Evolutionary conservation across 2,797 vertebrate species (phyloP).

Genomic region (Pseudochaenichthys georgianus): DNA sequence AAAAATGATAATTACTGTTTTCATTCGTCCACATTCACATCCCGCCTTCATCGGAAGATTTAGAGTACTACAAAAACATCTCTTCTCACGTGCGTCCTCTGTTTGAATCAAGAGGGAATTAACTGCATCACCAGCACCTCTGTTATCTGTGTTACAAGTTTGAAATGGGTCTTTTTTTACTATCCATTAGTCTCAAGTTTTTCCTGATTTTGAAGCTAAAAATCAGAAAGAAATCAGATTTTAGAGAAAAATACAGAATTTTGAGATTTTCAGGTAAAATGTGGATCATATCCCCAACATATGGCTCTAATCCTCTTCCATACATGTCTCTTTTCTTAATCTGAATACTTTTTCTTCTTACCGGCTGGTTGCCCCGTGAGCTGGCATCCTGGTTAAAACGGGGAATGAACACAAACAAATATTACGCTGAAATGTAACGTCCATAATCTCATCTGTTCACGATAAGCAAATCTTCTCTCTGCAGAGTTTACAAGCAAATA

Average conservation of each 20-base stretch:
- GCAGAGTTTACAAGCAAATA: constrained; percentile 27
- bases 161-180: neutral
- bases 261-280: too few relatives aligned
- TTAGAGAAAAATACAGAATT: too few relatives aligned
- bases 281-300: too few relatives aligned
- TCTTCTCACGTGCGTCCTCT: neutral
- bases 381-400: constrained; percentile 22
- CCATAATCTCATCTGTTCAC: constrained; percentile 17
- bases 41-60: constrained; percentile 21
- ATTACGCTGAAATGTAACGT: constrained; percentile 39
- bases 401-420: constrained; percentile 19
- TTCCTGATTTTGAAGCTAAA: too few relatives aligned
- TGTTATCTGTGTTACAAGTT: neutral
- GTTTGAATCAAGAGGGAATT: constrained; percentile 12
- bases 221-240: too few relatives aligned
- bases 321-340: constrained; percentile 9
- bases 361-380: constrained; percentile 45
- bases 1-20: constrained; percentile 76
- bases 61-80: constrained; percentile 25
- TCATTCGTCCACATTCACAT: constrained; percentile 54
- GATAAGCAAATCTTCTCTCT: constrained; percentile 5
- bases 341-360: constrained; percentile 48
- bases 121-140: neutral
- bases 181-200: neutral
- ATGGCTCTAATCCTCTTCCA: too few relatives aligned